Conservation (phyloP, 1,140 invertebrate species). For the Pararge aegeria region DNA sequence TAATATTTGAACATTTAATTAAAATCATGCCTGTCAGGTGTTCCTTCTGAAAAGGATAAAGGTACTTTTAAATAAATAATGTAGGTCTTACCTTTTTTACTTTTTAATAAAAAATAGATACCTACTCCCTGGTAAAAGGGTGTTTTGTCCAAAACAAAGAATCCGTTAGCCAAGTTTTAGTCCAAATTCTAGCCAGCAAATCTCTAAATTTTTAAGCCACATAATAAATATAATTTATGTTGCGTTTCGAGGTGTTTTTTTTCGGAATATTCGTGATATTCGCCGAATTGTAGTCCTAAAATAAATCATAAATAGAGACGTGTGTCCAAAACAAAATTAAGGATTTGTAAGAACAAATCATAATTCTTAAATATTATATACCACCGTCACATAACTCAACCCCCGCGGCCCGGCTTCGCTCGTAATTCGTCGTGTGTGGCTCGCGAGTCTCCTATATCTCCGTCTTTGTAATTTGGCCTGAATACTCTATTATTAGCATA, state of each 20-base stretch:
- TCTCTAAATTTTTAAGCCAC: too few species aligned
- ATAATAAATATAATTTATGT: background rate
- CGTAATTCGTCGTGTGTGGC: constrained; percentile 74
- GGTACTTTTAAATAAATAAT: too few species aligned
- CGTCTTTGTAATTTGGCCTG: constrained; percentile 31
- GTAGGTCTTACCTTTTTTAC: too few species aligned
- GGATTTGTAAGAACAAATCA: constrained; percentile 31
- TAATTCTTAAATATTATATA: constrained; percentile 65
- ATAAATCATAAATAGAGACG: constrained; percentile 3
- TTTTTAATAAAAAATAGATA: too few species aligned
- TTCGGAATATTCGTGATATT: background rate
- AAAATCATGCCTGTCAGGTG: too few species aligned
- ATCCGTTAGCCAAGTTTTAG: too few species aligned
- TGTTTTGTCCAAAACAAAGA: too few species aligned
- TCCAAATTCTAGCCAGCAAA: too few species aligned
- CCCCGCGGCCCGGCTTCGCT: constrained; percentile 49
- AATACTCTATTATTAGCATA: background rate
- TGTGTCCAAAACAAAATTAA: background rate
- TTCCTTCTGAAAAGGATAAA: too few species aligned
- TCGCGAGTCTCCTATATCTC: constrained; percentile 53
- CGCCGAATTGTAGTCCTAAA: background rate
- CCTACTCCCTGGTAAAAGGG: too few species aligned
- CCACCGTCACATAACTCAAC: constrained; percentile 60
- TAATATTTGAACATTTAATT: too few species aligned
- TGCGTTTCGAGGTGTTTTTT: background rate